These are phyloP conservation scores for Limosa lapponica DNA, from an alignment of 2,797 vertebrate species.

Conservation along the genomic window DNA sequence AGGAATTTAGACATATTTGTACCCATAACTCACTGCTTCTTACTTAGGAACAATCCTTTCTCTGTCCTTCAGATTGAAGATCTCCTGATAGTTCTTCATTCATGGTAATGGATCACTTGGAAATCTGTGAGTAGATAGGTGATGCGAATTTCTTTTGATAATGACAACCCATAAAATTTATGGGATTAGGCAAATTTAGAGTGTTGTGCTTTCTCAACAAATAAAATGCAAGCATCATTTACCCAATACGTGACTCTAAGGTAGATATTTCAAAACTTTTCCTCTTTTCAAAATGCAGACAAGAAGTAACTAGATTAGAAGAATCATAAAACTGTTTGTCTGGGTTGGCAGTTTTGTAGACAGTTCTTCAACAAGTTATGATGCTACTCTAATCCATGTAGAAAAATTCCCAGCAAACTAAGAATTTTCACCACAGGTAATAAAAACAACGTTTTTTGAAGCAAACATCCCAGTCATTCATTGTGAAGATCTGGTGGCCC, in stretches of 20 bases:
- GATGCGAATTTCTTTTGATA: background rate
- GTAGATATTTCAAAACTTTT: background rate
- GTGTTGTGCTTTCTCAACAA: background rate
- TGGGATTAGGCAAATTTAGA: background rate
- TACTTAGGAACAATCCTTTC: background rate
- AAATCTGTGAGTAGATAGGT: background rate
- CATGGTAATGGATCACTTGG: background rate
- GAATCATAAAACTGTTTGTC: background rate
- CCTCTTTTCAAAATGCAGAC: background rate
- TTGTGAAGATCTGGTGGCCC: background rate
- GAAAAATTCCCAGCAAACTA: background rate
- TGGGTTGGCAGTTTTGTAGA: background rate
- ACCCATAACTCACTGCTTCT: background rate
- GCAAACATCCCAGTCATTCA: background rate
- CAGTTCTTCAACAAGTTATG: background rate
- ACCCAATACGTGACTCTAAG: background rate
- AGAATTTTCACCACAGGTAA: background rate
- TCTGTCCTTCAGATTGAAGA: background rate
- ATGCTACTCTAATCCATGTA: background rate
- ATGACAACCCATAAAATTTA: background rate
- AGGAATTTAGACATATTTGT: background rate
- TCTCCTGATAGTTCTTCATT: background rate
- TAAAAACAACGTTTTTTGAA: background rate
- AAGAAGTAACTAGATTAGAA: background rate
- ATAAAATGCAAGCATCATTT: background rate